Conservation (phyloP, 2,797 vertebrate genomes). For the Syngnathus acus region DNA sequence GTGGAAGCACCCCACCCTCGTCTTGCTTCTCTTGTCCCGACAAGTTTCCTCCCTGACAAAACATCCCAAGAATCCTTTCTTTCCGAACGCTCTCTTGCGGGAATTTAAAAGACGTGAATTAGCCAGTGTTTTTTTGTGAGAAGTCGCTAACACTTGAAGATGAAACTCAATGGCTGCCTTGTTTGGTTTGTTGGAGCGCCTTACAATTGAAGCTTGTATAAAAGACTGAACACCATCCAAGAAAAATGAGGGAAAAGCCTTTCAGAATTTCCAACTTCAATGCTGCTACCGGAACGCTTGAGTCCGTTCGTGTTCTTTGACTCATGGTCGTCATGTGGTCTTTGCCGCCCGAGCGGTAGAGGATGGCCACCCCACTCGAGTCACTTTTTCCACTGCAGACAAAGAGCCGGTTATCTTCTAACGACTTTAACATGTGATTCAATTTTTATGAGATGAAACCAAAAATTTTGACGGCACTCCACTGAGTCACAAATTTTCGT, state of each 20-base stretch:
- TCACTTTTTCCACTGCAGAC: background rate
- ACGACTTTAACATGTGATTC: background rate
- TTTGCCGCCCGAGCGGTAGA: background rate
- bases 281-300: background rate
- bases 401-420: background rate
- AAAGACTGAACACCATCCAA: background rate
- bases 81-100: slow-evolving; percentile 5
- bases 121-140: background rate
- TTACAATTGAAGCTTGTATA: background rate
- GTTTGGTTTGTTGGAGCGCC: background rate
- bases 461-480: background rate
- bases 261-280: background rate
- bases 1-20: slow-evolving; percentile 9
- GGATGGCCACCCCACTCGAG: background rate
- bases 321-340: background rate
- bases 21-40: slow-evolving; percentile 46
- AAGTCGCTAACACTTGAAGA: background rate
- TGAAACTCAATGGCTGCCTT: background rate
- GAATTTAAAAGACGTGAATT: slow-evolving; percentile 1
- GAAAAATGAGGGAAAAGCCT: background rate
- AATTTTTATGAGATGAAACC: background rate
- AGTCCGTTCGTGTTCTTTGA: background rate
- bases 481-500: too few relatives aligned
- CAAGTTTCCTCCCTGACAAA: slow-evolving; percentile 41
- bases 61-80: slow-evolving; percentile 49